phyloP scores from a whole-genome alignment of 2,797 vertebrate genomes.

The Zenarchopterus dispar region DNA sequence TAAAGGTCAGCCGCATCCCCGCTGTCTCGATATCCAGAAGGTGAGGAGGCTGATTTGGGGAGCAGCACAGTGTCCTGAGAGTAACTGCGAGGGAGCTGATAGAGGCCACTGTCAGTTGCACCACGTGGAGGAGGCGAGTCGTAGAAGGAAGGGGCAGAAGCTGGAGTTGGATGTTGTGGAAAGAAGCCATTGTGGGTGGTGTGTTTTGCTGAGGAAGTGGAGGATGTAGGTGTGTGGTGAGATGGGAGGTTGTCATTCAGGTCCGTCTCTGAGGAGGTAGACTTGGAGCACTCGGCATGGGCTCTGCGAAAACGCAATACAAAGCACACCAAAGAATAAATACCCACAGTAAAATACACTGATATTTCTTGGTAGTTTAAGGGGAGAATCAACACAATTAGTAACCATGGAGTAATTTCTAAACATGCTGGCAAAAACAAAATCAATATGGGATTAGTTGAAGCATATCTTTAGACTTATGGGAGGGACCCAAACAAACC shows the following conservation, averaged over 20 bases:
- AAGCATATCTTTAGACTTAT: neutral
- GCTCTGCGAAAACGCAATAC: constrained; percentile 75
- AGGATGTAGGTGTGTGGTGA: constrained; percentile 87
- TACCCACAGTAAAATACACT: neutral
- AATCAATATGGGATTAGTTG: neutral
- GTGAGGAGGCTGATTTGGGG: constrained; percentile 85
- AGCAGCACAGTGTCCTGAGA: constrained; percentile 94
- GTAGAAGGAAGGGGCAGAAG: constrained; percentile 84
- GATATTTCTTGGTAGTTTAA: constrained; percentile 8
- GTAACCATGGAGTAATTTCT: neutral
- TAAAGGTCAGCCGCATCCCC: constrained; percentile 89
- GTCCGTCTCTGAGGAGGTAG: constrained; percentile 95
- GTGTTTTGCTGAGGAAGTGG: constrained; percentile 86
- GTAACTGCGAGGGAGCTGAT: constrained; percentile 93
- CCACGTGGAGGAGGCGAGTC: constrained; percentile 91
- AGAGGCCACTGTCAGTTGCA: constrained; percentile 85
- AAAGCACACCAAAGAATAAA: constrained; percentile 24
- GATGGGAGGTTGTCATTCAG: constrained; percentile 95
- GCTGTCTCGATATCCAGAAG: constrained; percentile 81
- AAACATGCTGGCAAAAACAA: constrained; percentile 39
- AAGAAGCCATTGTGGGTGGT: constrained; percentile 93
- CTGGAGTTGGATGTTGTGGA: constrained; percentile 69
- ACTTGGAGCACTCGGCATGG: constrained; percentile 89
- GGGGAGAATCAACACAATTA: neutral
- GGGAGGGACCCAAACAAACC: neutral